Evolutionary conservation across 1,140 invertebrate genomes (phyloP), one percentile per base, ranked within the genome.

Genomic region (Asbolus verrucosus): DNA sequence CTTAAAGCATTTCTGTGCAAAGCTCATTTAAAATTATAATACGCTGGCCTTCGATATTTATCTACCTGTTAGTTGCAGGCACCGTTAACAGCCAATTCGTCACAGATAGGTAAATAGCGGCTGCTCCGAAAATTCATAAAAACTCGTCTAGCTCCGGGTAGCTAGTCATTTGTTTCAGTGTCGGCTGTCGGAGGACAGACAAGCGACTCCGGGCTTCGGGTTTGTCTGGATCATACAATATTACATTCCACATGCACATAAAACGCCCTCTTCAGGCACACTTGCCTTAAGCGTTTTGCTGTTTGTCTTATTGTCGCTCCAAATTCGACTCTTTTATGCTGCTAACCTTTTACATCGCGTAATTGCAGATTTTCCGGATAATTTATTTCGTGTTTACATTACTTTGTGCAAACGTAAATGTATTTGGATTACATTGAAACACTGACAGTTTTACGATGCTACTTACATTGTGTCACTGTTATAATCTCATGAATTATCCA

Each of bases 221-320:
- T 30, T 66, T 38, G 66, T 70, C 71, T 73, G 65, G 33, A 73
- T 71, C 72, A 68, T 71, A 54, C 72, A 65, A 68, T 73, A 73
- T 73, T 73, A 67, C 65, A 73, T 73, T 73, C 69, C 72, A 61
- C 69, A 67, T 62, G 46, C 71, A 69, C 59, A 69, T 69, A 69
- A 69, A 69, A 63, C 59, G 59, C 18, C 59, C 60, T 63, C 60
- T 69, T 69, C 50, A 69, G 38, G 39, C 59, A 69, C 46, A 63
- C 59, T 63, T 15, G 50, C 1, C 50, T 65, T 24, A 60, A 72
- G 24, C 70, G 36, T 43, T 69, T 31, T 36, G 41, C 61, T 72
- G 65, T 72, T 69, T 69, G 68, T 72, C 71, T 72, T 72, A 72
- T 72, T 72, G 71, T 72, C 71, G 66, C 71, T 24, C 39, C 69